Evolutionary conservation across 1,140 invertebrate species (phyloP), one percentile per base, ranked within the genome.

Genomic region (Chionoecetes opilio): DNA sequence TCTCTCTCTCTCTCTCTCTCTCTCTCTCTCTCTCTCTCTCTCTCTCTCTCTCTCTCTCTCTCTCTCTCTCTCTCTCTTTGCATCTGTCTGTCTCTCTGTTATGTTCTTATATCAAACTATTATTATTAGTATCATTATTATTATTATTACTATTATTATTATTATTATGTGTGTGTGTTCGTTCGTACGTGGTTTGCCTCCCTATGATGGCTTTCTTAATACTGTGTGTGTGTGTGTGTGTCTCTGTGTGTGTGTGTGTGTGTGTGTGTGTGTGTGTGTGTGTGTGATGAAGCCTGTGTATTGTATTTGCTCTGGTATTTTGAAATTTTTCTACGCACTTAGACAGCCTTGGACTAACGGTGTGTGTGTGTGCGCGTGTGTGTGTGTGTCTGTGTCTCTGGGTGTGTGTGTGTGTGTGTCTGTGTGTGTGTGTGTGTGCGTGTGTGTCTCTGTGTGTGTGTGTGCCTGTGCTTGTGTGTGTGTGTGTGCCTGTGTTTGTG

Each of bases 221-320:
- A 14, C 0, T 53, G 46, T 53, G 46, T 53, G 46, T 53, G 21
- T 0, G 46, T 53, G 46, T 53, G 46, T 53, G 11, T 2, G 46
- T 53, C 2, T 11, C 11, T 53, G 53, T 91, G 53, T 91, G 53
- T 91, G 53, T 63, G 53, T 91, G 53, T 91, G 53, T 91, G 53
- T 34, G 85, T 87, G 85, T 87, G 85, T 87, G 85, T 87, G 85
- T 87, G 85, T 37, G 84, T 35, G 84, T 35, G 84, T 37, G 85
- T 14, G 84, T 29, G 82, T 29, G 82, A 6, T n/a, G n/a, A n/a
- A 84, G n/a, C n/a, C 82, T 26, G n/a, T n/a, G n/a, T n/a, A n/a
- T n/a, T 84, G 82, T 6, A 5, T 84, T 29, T 34, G 32, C 26
- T 26, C 32, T 8, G 26, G 82, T 29, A 8, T 84, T 8, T 5